These are phyloP conservation scores for Dolichotis patagonum DNA, from an alignment of 2,113 vertebrate genomes.

Conservation along the genomic window DNA sequence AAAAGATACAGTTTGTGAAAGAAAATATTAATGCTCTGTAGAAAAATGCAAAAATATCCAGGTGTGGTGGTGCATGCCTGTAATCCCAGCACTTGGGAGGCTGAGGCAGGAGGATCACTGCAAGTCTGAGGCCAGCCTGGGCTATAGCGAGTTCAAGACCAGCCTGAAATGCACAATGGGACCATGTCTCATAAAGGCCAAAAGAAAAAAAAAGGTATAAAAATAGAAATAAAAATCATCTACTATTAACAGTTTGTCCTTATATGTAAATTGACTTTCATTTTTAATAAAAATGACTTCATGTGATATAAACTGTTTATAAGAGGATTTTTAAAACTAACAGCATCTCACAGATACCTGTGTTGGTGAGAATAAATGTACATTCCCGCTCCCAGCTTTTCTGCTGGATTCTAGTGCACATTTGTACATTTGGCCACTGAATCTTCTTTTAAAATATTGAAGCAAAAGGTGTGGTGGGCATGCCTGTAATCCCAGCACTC, in stretches of 20 bases:
- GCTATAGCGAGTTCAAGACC: no score
- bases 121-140: no score
- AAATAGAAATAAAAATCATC: slow-evolving; percentile 9
- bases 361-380: neutral
- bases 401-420: neutral
- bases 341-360: neutral
- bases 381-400: neutral
- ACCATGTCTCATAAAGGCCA: no score
- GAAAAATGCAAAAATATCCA: slow-evolving; percentile 12
- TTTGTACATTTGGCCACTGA: neutral
- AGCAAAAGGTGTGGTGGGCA: neutral
- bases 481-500: no score
- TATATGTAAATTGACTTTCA: neutral
- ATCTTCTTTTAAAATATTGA: neutral
- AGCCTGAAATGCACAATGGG: no score
- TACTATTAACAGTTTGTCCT: slow-evolving; percentile 30
- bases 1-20: neutral
- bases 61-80: no score
- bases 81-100: no score
- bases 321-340: slow-evolving; percentile 33
- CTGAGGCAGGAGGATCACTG: no score
- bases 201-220: neutral
- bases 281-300: slow-evolving; percentile 38
- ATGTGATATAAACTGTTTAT: slow-evolving; percentile 31
- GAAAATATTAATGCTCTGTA: neutral